Evolutionary conservation across 1,140 invertebrate species (phyloP).

Genomic region (Nymphalis io): DNA sequence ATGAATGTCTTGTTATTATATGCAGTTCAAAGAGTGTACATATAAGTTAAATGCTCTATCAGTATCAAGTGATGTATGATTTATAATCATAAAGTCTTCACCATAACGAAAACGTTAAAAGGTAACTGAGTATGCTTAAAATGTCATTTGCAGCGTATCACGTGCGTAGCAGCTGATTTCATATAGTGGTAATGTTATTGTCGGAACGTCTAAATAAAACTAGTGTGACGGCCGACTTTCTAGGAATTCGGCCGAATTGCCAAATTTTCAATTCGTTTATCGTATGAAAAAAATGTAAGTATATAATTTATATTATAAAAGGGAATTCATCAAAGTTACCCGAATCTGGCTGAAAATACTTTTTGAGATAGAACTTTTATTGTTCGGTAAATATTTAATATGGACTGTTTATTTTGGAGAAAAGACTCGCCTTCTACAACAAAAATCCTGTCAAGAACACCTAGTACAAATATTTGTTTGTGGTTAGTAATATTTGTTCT

Average conservation of each 20-base stretch:
- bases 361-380: slow-evolving; percentile 13
- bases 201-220: slow-evolving; percentile 36
- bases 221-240: slow-evolving; percentile 26
- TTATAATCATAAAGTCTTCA: not conserved
- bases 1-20: too few species aligned
- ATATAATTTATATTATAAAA: not conserved
- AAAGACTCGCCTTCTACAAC: slow-evolving; percentile 19
- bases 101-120: slow-evolving; percentile 6
- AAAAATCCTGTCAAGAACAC: slow-evolving; percentile 18
- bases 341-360: not conserved
- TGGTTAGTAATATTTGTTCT: slow-evolving; percentile 3
- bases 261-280: slow-evolving; percentile 28
- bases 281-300: slow-evolving; percentile 4
- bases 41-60: too few species aligned
- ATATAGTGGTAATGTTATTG: slow-evolving; percentile 31
- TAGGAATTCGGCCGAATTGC: slow-evolving; percentile 34
- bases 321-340: not conserved
- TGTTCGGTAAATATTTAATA: slow-evolving; percentile 19
- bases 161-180: slow-evolving; percentile 34
- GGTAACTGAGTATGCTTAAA: slow-evolving; percentile 7
- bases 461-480: slow-evolving; percentile 19
- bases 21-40: too few species aligned
- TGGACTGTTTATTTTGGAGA: slow-evolving; percentile 15
- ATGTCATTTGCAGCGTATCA: slow-evolving; percentile 26
- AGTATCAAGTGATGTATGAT: not conserved